Evolutionary conservation across 92 coral and sea anemone genomes (phyloP), one percentile per base, ranked within the genome.

Genomic region (Virgularia gustaviana): DNA sequence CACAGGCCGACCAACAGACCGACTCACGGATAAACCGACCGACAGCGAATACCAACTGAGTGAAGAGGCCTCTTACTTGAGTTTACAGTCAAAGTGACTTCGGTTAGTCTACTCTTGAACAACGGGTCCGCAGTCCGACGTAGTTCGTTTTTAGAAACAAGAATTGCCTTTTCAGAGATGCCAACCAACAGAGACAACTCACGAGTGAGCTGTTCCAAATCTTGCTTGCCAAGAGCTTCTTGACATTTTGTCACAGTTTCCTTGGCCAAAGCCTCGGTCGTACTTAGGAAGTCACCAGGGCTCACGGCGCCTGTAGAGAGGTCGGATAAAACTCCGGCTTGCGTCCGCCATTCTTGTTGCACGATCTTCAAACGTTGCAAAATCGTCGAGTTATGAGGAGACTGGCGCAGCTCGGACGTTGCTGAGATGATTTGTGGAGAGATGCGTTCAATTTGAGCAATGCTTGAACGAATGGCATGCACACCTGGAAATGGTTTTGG

Each of bases 241-340:
- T 77, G 88, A 3, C 88, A 83, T 22, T 72, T 78, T 3, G 88
- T 63, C 10, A 92, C 59, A 57, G 85, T 87, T 70, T 82, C 74
- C 49, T 85, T 90, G 33, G 90, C 72, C 45, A 85, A 56, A 8
- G 73, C 71, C 53, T 85, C 95, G 65, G 72, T 84, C 25, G 86
- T 52, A 49, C 88, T 62, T 37, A 92, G 73, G 54, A 92, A 87
- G 75, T 92, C 94, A 20, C 80, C 79, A 30, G 86, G 38, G 45
- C 88, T 89, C 23, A 89, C 90, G 61, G 90, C 84, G 53, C 88
- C 98, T 56, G 84, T 96, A 9, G 90, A 84, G 33, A 86, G 79
- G 35, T 82, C 85, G 2, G 95, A 85, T 32, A 92, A 79, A 16
- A 83, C 74, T 36, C 87, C 83, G 51, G 87, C 63, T 65, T 79